phyloP scores from a whole-genome alignment of 2,113 vertebrate genomes.

The Nymphicus hollandicus region DNA sequence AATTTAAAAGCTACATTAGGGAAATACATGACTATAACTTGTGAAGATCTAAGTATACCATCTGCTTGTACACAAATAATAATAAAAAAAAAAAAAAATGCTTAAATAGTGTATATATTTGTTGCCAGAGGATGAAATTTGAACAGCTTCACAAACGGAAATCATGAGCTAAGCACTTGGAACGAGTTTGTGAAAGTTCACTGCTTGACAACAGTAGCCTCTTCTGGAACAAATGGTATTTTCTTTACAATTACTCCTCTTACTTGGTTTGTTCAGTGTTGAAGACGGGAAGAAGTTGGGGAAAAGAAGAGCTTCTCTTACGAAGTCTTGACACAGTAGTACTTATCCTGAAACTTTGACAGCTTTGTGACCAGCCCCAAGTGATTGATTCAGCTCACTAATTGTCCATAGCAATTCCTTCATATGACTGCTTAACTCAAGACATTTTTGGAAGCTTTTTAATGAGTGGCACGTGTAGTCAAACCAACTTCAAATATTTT shows the following conservation, averaged over 20 bases:
- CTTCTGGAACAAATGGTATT: conserved; percentile 22
- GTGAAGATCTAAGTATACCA: not conserved
- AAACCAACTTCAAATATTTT: not conserved
- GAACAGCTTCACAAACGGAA: not conserved
- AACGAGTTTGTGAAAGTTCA: not conserved
- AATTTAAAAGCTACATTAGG: not conserved
- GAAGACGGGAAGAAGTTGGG: not conserved
- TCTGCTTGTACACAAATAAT: not conserved
- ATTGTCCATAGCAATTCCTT: not conserved
- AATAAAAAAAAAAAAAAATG: not conserved
- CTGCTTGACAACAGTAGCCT: conserved; percentile 5
- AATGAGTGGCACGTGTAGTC: not conserved
- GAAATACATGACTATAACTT: not conserved
- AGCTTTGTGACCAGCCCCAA: not conserved
- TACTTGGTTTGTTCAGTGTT: not conserved
- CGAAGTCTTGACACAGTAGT: not conserved
- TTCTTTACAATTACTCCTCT: not conserved
- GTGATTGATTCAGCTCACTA: not conserved
- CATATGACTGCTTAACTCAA: not conserved
- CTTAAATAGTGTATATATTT: not conserved
- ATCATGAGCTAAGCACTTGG: conserved; percentile 39
- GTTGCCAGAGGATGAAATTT: not conserved
- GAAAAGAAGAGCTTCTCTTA: not conserved
- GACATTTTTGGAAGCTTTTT: not conserved
- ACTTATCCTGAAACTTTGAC: not conserved